phyloP scores from a whole-genome alignment of 2,888 invertebrate species.

The Lasioglossum oenotherae region DNA sequence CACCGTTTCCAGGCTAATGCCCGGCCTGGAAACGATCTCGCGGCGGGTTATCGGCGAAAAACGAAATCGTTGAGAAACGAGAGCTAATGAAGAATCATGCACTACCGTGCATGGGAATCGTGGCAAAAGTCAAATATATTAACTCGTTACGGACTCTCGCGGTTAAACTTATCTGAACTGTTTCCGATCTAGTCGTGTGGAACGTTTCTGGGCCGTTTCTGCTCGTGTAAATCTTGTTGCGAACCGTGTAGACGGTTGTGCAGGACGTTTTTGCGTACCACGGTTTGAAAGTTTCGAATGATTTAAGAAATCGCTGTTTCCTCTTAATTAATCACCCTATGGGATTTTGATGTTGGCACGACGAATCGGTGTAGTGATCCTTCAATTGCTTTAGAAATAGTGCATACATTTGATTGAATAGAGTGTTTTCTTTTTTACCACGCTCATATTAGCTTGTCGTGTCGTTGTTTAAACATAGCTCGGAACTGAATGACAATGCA shows the following conservation, averaged over 20 bases:
- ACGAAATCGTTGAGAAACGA: not conserved
- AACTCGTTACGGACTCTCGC: not conserved
- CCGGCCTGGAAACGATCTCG: constrained; percentile 24
- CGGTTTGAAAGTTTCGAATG: not conserved
- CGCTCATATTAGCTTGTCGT: no score
- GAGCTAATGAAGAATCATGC: not conserved
- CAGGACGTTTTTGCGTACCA: not conserved
- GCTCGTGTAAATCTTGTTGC: not conserved
- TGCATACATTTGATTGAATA: no score
- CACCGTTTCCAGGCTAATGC: constrained; percentile 41
- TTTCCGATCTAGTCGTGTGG: not conserved
- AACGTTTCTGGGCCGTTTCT: not conserved
- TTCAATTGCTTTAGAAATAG: no score
- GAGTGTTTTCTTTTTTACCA: no score
- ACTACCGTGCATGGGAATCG: not conserved
- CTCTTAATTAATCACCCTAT: not conserved
- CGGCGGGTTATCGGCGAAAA: not conserved
- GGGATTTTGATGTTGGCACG: not conserved
- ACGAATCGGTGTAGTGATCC: no score
- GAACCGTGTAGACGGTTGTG: not conserved
- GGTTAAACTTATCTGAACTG: not conserved
- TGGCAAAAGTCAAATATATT: not conserved
- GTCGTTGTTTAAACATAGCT: no score
- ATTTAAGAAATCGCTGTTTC: not conserved
- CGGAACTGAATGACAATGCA: no score